Evolutionary conservation across 2,888 invertebrate species (phyloP), one percentile per base, ranked within the genome.

Genomic region (Temnothorax unifasciatus): DNA sequence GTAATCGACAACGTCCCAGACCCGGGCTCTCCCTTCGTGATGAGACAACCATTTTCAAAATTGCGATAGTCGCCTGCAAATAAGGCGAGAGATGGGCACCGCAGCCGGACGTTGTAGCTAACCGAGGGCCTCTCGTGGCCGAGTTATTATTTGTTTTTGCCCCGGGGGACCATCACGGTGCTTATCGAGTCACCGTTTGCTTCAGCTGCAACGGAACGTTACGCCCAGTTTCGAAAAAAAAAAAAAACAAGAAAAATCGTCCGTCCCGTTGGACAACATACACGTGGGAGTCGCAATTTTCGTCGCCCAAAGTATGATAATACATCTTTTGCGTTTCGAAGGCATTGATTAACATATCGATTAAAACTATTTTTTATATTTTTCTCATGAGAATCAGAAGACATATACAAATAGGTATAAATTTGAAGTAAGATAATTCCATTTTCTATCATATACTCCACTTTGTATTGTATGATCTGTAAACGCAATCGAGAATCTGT

Each of bases 1-100:
- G 94, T 95, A 95, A 95, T 95, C 94, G 90, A 68, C 76, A 66
- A 63, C 81, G 86, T 86, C 76, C 77, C 85, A 61, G 59, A 74
- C 75, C 86, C 86, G 81, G 84, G 82, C 86, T 85, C 87, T 86
- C 47, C 25, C 73, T 85, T 86, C 87, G 88, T 93, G 94, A 94
- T 94, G 94, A 94, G 95, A 94, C 94, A 94, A 93, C 92, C 93
- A 92, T 94, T 94, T 93, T 93, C 92, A 91, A 94, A 95, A 95
- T 94, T 94, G 93, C 94, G 92, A 89, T 89, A 90, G 91, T 88
- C 86, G 87, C 74, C 85, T 82, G 88, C 88, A 92, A 93, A 92
- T 92, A 92, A 92, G 90, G 85, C 79, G 59, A 77, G 88, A 93
- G 91, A 93, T 91, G 91, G 92, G 75, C 69, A 73, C 84, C 71